Evolutionary conservation across 2,113 vertebrate species (phyloP), one percentile per base, ranked within the genome.

Genomic region (Psephotus haematonotus): DNA sequence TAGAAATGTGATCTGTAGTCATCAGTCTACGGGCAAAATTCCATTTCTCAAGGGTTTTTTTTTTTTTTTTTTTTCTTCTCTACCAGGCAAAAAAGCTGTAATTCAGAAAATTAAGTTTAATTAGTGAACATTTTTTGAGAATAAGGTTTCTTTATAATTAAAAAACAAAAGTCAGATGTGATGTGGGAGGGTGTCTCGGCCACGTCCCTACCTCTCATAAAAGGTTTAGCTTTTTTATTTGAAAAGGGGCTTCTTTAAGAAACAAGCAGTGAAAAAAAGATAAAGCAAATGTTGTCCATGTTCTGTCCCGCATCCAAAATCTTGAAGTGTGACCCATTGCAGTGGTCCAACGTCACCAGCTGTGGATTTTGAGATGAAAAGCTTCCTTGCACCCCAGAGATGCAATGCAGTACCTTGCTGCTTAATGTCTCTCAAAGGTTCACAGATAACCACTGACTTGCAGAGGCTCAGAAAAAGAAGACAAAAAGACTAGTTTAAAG

Each of bases 1-100:
- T 98, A 97, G 97, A 98, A 98, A 98, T 96, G 97, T 44, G 97
- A 98, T 98, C 97, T 93, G 88, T 81, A 94, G 97, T 95, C 98
- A 97, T 97, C 93, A 96, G 94, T 95, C 97, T 95, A 75, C 49
- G 97, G 97, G 98, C 98, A 98, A 90, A 96, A 96, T 97, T 98
- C 98, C 98, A 98, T 97, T 97, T 97, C 95, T 97, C 93, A 94
- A 77, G 86, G 18, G 12, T 15, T 27, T 8, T 0, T 1, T 11
- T 10, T 50, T 22, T n/a, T 28, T n/a, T 53, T 53, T 17, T 13
- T 23, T 33, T 28, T 4, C 5, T 10, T 23, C 25, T 55, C 12
- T 39, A 81, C 82, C 13, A 33, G 69, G 43, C 1, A 50, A 93
- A 95, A 92, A 92, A 82, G 28, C 46, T 82, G 47, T 46, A 97